These are phyloP conservation scores for Gymnosoma rotundatum DNA, from an alignment of 2,888 invertebrate species.

Conservation along the genomic window DNA sequence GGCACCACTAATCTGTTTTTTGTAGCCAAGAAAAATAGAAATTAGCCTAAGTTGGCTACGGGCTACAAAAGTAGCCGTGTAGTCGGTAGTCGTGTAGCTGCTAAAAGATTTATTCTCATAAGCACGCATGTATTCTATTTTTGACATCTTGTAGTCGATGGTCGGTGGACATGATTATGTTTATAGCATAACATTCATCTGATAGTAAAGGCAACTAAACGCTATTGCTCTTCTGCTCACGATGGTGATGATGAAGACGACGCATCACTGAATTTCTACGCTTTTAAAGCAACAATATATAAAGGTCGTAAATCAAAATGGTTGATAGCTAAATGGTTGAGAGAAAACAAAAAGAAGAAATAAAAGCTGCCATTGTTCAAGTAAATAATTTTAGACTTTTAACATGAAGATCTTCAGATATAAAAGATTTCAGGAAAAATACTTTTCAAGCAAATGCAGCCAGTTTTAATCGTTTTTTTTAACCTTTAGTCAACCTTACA, in stretches of 20 bases:
- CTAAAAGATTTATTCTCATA: no score
- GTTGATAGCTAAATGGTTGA: constrained; percentile 78
- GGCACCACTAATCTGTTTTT: no score
- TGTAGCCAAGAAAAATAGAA: no score
- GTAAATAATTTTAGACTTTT: background rate
- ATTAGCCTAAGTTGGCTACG: no score
- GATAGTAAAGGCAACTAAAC: constrained; percentile 19
- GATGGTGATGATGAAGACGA: constrained; percentile 58
- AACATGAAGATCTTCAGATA: constrained; percentile 43
- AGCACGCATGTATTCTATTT: no score
- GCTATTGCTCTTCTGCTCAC: constrained; percentile 7
- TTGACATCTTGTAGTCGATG: no score
- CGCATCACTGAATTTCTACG: constrained; percentile 69
- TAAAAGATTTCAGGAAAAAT: background rate
- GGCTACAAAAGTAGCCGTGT: no score
- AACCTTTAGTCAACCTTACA: no score
- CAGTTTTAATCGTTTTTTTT: no score
- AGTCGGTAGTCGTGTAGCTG: no score
- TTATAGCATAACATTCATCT: background rate
- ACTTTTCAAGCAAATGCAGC: no score
- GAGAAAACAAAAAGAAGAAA: constrained; percentile 53
- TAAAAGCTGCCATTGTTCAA: constrained; percentile 16
- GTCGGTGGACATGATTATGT: no score
- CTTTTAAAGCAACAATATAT: constrained; percentile 69
- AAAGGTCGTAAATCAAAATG: constrained; percentile 82